Percentiles rank a stretch among this genome's conserved stretches.
phyloP scores from a whole-genome alignment of 2,113 vertebrate species.

The Brachyhypopomus gauderio region DNA sequence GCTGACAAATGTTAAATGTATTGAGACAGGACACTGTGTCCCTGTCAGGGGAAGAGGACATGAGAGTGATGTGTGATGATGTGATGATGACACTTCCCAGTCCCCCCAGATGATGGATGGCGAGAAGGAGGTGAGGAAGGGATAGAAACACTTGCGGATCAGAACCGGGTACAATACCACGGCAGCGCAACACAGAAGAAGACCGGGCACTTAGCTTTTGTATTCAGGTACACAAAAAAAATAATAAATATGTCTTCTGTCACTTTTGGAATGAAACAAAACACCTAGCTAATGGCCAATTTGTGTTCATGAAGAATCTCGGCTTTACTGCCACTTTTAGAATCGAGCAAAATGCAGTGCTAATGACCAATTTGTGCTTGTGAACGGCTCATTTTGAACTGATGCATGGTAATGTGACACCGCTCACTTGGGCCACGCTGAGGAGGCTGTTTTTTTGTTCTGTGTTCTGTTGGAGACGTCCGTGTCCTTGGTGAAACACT shows the following conservation, averaged over 20 bases:
- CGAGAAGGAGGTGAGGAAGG: slow-evolving; percentile 14
- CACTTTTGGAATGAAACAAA: neutral
- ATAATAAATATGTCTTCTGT: neutral
- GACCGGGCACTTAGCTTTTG: no score
- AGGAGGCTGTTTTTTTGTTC: no score
- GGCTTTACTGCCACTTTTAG: neutral
- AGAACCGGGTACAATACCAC: slow-evolving; percentile 18
- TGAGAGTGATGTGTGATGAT: slow-evolving; percentile 45
- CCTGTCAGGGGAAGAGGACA: slow-evolving; percentile 25
- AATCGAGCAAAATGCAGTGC: neutral
- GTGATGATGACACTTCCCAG: slow-evolving; percentile 9
- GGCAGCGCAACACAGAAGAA: neutral
- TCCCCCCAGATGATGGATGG: slow-evolving; percentile 30
- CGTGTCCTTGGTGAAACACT: no score
- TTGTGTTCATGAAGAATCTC: no score
- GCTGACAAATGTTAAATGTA: slow-evolving; percentile 23
- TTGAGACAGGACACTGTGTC: slow-evolving; percentile 38
- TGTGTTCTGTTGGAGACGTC: no score
- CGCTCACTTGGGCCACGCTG: no score
- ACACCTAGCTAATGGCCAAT: neutral
- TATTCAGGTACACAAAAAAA: neutral
- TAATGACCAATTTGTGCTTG: neutral
- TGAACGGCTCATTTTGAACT: no score
- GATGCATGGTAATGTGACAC: no score
- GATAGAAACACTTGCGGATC: slow-evolving; percentile 29